These are phyloP conservation scores for Tetramorium parvispinum DNA, from an alignment of 1,140 invertebrate species.

Conservation along the genomic window DNA sequence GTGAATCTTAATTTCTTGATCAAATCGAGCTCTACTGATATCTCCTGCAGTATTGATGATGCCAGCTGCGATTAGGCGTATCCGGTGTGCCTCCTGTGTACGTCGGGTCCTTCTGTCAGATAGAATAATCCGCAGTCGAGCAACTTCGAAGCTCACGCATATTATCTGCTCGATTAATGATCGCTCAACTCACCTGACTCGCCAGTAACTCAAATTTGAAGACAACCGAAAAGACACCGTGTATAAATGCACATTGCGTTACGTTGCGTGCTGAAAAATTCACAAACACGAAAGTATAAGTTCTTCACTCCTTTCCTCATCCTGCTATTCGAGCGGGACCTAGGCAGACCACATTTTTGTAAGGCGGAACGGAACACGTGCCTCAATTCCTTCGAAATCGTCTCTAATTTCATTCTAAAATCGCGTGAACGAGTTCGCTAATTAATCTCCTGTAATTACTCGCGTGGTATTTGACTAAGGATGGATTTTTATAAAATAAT, in stretches of 20 bases:
- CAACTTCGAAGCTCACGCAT: slow-evolving; percentile 55
- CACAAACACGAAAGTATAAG: slow-evolving; percentile 57
- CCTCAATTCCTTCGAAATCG: slow-evolving; percentile 37
- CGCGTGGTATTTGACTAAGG: not conserved
- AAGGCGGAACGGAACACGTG: slow-evolving; percentile 33
- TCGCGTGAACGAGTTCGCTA: not conserved
- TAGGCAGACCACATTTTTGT: not conserved
- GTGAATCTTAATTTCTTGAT: slow-evolving; percentile 31
- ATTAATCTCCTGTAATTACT: slow-evolving; percentile 12
- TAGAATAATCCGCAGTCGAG: slow-evolving; percentile 59
- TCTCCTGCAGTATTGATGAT: slow-evolving; percentile 37
- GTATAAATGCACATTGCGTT: slow-evolving; percentile 37
- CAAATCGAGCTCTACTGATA: slow-evolving; percentile 6
- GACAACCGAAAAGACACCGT: slow-evolving; percentile 32
- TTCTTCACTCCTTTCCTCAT: slow-evolving; percentile 33
- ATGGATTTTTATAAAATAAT: not conserved
- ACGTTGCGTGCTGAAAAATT: slow-evolving; percentile 52
- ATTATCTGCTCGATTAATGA: slow-evolving; percentile 62
- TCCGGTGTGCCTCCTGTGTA: not conserved
- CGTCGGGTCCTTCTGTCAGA: slow-evolving; percentile 40
- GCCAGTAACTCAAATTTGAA: slow-evolving; percentile 70
- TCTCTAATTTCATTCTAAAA: slow-evolving; percentile 42
- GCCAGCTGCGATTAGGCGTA: slow-evolving; percentile 42
- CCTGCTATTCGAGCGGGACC: not conserved
- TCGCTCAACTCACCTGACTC: slow-evolving; percentile 61